Evolutionary conservation across 2,113 vertebrate species (phyloP), one percentile per base, ranked within the genome.

Genomic region (Labeo catla): DNA sequence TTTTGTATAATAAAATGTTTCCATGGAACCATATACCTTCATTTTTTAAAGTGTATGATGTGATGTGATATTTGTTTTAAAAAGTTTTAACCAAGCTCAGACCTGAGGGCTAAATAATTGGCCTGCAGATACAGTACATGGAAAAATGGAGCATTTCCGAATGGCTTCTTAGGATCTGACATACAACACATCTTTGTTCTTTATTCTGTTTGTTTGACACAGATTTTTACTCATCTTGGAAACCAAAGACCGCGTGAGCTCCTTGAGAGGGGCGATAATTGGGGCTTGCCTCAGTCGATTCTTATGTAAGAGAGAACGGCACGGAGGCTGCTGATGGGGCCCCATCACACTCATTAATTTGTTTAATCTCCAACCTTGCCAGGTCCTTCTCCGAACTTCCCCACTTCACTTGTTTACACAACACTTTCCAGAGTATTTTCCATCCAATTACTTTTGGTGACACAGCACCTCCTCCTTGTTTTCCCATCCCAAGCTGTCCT

Each of bases 401-500:
- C 36, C 84, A 78, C 76, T 57, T 86, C 77, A 81, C n/a, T 88
- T 91, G 91, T 93, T 93, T 92, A 90, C 81, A n/a, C 2, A 66
- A 68, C 76, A 87, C 63, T 74, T 90, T 92, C 91, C 36, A 28
- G 83, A 66, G 84, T 86, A 66, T 92, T 91, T 91, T 92, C 81
- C 63, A 88, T 89, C 76, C 90, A 92, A 93, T 92, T 92, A 82
- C 90, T 86, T 88, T 86, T 89, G 86, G 86, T 86, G 84, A 88
- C 89, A 88, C 81, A 61, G 76, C 49, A 43, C 88, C 72, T 84
- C 80, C 89, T n/a, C 85, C 72, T 83, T 76, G 73, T 91, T 88
- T 76, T 73, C 72, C 79, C 88, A 90, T 93, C 91, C 88, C 87
- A 79, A 84, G 86, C 88, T 90, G 91, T 91, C 91, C 90, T 94